Conservation (phyloP, 2,888 invertebrate species). For the Lasioglossum leucozonium region DNA sequence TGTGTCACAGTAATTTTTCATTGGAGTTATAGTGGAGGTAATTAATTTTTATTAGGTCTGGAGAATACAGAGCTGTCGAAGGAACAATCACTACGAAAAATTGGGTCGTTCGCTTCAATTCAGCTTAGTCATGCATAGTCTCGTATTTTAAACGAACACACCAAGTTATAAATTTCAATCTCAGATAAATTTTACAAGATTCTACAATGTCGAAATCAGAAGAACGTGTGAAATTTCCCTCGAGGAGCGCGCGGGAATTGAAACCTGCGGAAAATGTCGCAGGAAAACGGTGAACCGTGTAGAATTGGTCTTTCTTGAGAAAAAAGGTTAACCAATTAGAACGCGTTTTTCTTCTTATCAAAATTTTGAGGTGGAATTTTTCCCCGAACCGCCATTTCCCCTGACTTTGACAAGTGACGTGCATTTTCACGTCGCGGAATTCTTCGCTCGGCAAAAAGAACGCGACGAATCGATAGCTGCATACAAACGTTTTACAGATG, state of each 20-base stretch:
- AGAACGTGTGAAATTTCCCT: background rate
- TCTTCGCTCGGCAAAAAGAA: background rate
- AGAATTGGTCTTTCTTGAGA: background rate
- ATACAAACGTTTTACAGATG: constrained; percentile 8
- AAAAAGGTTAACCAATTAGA: background rate
- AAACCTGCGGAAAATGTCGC: background rate
- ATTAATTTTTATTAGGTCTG: background rate
- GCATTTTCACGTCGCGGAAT: background rate
- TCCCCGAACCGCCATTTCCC: background rate
- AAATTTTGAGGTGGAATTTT: background rate
- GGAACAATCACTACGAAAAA: too few species aligned
- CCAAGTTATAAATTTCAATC: background rate
- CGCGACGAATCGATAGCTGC: background rate
- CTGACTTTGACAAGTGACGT: background rate
- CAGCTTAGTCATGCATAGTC: too few species aligned
- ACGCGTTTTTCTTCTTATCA: background rate
- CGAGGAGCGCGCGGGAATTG: background rate
- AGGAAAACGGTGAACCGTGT: background rate
- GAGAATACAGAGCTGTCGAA: too few species aligned
- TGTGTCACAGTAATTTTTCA: background rate
- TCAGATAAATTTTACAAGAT: background rate
- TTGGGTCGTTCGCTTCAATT: too few species aligned
- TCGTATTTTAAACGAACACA: background rate
- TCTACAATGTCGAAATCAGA: background rate
- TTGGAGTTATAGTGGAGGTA: background rate